Base-by-base conservation (phyloP, 2,888 invertebrate genomes). In the Metalampra italica region DNA sequence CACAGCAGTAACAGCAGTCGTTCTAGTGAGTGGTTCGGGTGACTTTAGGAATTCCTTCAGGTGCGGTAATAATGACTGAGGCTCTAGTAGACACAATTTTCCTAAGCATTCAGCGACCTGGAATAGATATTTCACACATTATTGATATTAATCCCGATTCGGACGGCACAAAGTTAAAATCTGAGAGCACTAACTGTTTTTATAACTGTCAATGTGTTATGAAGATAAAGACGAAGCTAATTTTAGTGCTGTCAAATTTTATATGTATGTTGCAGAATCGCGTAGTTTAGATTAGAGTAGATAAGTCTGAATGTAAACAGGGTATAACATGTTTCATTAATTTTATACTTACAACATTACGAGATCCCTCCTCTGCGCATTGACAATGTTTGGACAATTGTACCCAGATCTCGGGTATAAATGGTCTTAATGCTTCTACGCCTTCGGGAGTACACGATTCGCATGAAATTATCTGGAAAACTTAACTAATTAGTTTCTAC, bases 1-100 rank as follows among this genome's bases (percentile, higher is more conserved):
- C 53, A 99, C 95, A 40, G 99, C 98, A 1, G 99, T 98, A 11
- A 99, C 97, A 1, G 98, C 97, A 0, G 99, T 99, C 0, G 98
- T 97, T 70, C 99, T 92, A 84, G 98, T 97, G 38, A 97, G 91
- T 0, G 96, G 93, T 45, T 96, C 97, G 0, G 94, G 91, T 0
- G 95, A 95, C 53, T 92, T 92, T 42, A 97, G 83, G 46, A 96
- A 96, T 59, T 93, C 93, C 70, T 97, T 95, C 52, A 99, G 89
- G 66, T 95, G 93, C n/a, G 97, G 96, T 63, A 99, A 86, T 47
- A 99, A 90, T 55, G 93, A 93, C 47, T 92, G 92, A 0, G 99
- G 98, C 82, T 98, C 97, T 50, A 99, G 94, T 45, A 99, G 91
- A 36, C 98, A 98, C 50, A 99, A 90, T 88, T 98, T 98, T 50